Evolutionary conservation across 2,888 invertebrate species (phyloP), one percentile per base, ranked within the genome.

Genomic region (Oscheius sp.): DNA sequence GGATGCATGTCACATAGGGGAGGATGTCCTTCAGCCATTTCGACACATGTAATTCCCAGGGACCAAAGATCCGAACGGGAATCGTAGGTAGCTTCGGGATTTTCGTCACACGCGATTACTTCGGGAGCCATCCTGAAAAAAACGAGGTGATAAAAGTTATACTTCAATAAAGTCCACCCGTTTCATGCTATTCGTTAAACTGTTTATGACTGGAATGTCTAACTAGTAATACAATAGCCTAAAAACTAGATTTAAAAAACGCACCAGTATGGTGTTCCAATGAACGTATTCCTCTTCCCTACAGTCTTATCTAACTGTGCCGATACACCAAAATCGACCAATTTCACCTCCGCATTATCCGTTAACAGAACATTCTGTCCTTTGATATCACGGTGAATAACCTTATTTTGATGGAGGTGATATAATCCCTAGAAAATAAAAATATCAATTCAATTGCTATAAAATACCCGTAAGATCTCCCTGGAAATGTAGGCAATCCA

Each of bases 91-190:
- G 98, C 97, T 87, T 98, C 97, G 54, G 96, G 95, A 89, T 98
- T 98, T 89, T 98, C 97, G 89, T 99, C 98, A 88, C 98, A 99
- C 67, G 97, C 98, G 86, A 98, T 98, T 54, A 97, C 97, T 90
- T 97, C 97, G 2, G 96, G 97, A 44, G 96, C 96, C 97, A 97
- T 97, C 88, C 88, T 86, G 70, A 67, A 63, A 47, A 17, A 24
- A 47, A 17, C 4, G 22, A 6, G 12, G 24, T 22, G 30, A 45
- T 22, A 14, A 64, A n/a, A 51, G 4, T 36, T n/a, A n/a, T n/a
- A n/a, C n/a, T n/a, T n/a, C n/a, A n/a, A n/a, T n/a, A n/a, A n/a
- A n/a, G n/a, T n/a, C n/a, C n/a, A n/a, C n/a, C n/a, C n/a, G n/a
- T n/a, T n/a, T n/a, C n/a, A n/a, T n/a, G n/a, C n/a, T n/a, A n/a